A percentile compares a stretch with the other conserved stretches of the same genome.
Evolutionary conservation across 2,888 invertebrate genomes (phyloP).

Genomic region (Metopia argyrocephala): DNA sequence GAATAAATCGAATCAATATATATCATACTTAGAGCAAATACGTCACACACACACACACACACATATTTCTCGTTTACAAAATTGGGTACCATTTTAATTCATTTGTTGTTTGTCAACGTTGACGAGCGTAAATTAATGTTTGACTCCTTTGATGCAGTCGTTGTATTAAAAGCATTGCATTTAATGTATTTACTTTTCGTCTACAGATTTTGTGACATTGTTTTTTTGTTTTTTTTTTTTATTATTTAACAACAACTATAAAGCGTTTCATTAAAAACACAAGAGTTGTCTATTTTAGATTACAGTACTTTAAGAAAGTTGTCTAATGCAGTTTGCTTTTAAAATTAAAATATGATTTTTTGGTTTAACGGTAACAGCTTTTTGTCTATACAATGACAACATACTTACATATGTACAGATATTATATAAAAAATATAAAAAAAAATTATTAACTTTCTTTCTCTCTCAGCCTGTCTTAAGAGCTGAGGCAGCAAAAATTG

Average conservation of each 20-base stretch:
- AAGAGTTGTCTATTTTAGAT: too few relatives aligned
- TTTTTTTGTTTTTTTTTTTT: background rate
- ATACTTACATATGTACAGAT: too few relatives aligned
- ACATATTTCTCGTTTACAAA: conserved; percentile 1
- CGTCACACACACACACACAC: too few relatives aligned
- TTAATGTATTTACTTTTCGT: background rate
- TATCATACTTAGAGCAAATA: background rate
- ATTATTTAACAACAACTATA: background rate
- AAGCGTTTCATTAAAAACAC: background rate
- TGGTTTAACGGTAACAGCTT: too few relatives aligned
- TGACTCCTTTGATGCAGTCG: background rate
- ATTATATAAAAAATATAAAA: too few relatives aligned
- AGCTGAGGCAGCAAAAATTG: too few relatives aligned
- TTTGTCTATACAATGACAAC: too few relatives aligned
- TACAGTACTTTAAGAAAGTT: too few relatives aligned
- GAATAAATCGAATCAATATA: background rate
- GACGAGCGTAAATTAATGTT: background rate
- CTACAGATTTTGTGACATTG: background rate
- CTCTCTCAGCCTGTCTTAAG: too few relatives aligned
- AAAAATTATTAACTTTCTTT: too few relatives aligned
- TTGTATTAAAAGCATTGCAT: background rate
- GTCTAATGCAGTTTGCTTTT: too few relatives aligned
- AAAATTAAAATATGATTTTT: too few relatives aligned
- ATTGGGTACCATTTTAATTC: conserved; percentile 3
- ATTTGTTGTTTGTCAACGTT: background rate